Conservation (phyloP, 2,797 vertebrate genomes). For the Cryptoprocta ferox region DNA sequence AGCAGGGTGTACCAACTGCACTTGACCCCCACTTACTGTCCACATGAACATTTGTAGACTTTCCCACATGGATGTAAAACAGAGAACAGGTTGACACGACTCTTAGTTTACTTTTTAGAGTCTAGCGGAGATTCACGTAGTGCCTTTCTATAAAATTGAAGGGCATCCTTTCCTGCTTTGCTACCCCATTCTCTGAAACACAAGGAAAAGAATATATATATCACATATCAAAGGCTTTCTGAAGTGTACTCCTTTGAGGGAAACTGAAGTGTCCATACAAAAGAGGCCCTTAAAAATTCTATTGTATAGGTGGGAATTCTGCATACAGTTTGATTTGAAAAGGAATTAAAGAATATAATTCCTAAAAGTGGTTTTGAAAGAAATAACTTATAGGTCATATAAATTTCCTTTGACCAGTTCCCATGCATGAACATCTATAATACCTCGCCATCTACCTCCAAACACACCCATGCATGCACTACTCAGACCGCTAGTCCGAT, state of each 20-base stretch:
- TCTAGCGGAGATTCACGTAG: not conserved
- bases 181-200: not conserved
- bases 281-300: not conserved
- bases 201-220: not conserved
- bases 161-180: not conserved
- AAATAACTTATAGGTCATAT: not conserved
- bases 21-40: conserved; percentile 60
- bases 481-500: not conserved
- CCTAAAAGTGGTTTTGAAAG: not conserved
- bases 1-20: not conserved
- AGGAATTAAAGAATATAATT: not conserved
- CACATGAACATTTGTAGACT: not conserved
- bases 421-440: not conserved
- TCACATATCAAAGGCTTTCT: not conserved
- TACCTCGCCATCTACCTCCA: fast-evolving
- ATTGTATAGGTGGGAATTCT: not conserved
- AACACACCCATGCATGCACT: fast-evolving
- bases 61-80: conserved; percentile 1
- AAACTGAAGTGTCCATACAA: not conserved
- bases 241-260: not conserved
- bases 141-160: conserved; percentile 36
- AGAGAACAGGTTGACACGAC: conserved; percentile 30
- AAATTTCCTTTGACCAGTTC: not conserved
- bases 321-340: not conserved
- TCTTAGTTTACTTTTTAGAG: conserved; percentile 27